Conservation (phyloP, 1,140 invertebrate species). For the Holotrichia oblita region DNA sequence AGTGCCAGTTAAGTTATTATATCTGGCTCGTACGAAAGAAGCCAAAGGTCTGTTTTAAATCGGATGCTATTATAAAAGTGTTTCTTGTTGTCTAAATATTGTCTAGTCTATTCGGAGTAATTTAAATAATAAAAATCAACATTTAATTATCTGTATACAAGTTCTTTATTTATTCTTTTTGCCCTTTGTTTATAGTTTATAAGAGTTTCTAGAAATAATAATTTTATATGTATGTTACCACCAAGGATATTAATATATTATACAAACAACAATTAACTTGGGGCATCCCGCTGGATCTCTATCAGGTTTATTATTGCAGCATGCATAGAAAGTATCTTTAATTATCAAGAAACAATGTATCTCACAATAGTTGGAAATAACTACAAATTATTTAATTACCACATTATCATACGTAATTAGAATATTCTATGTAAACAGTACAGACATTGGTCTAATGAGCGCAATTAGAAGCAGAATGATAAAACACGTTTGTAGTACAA, state of each 20-base stretch:
- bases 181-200: too few relatives aligned
- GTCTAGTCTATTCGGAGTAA: neutral
- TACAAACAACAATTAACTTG: too few relatives aligned
- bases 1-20: neutral
- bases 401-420: neutral
- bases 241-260: too few relatives aligned
- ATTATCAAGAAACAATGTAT: too few relatives aligned
- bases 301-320: too few relatives aligned
- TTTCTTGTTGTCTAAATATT: conserved; percentile 8
- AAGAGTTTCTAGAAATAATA: too few relatives aligned
- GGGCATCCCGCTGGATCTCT: too few relatives aligned
- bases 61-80: neutral
- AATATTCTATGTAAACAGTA: neutral
- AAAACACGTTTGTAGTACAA: neutral
- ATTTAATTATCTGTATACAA: neutral
- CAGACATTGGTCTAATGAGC: neutral
- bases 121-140: neutral
- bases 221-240: too few relatives aligned
- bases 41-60: neutral
- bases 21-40: neutral
- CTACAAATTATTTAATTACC: neutral
- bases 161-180: neutral
- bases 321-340: too few relatives aligned
- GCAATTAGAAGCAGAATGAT: neutral
- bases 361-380: too few relatives aligned